A percentile compares a stretch with the other conserved stretches of the same genome.
Conservation (phyloP, 2,888 invertebrate genomes). For the Cryptosula pallasiana region DNA sequence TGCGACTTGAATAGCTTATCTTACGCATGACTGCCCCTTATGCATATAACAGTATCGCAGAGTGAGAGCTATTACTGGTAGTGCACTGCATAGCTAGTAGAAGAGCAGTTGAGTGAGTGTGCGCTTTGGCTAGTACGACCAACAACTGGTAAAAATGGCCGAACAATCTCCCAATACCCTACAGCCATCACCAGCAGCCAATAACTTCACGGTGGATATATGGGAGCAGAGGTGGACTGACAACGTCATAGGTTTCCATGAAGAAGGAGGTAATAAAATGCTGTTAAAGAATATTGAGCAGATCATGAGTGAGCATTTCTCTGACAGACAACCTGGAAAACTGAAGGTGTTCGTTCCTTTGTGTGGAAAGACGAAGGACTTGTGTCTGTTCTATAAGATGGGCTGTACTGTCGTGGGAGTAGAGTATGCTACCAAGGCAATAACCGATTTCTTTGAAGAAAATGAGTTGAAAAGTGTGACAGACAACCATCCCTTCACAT, state of each 20-base stretch:
- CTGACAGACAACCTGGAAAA: background rate
- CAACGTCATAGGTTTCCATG: background rate
- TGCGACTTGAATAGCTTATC: too few relatives aligned
- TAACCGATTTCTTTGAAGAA: constrained; percentile 6
- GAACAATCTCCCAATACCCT: too few relatives aligned
- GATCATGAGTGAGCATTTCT: background rate
- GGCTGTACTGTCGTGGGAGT: constrained; percentile 5
- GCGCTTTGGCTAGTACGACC: too few relatives aligned
- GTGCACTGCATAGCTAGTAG: too few relatives aligned
- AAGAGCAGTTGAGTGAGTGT: too few relatives aligned
- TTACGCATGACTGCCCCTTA: too few relatives aligned
- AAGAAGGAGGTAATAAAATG: background rate
- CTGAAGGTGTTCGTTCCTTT: constrained; percentile 11
- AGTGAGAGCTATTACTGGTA: too few relatives aligned
- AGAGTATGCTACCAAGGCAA: background rate
- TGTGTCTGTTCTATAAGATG: background rate
- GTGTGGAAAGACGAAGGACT: constrained; percentile 4
- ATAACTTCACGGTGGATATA: background rate
- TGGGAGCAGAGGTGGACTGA: background rate
- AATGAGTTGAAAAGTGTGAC: background rate
- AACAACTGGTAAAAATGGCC: too few relatives aligned
- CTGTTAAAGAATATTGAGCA: background rate
- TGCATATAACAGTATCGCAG: too few relatives aligned
- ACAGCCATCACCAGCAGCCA: background rate
- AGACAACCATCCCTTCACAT: background rate